phyloP scores from a whole-genome alignment of 2,797 vertebrate genomes.

The Megalops cyprinoides region DNA sequence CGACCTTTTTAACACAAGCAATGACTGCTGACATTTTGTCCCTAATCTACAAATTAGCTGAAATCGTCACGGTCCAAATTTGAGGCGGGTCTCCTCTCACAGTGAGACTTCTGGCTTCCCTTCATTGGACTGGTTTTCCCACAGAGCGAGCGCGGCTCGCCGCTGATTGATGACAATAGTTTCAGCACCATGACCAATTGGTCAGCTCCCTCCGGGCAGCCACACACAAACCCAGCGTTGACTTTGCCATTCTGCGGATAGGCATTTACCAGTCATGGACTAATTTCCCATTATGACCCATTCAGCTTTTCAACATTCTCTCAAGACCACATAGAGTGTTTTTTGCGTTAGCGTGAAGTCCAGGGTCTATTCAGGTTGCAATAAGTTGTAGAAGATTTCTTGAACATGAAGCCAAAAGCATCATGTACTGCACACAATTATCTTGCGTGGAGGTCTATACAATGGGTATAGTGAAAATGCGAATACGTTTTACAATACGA shows the following conservation, averaged over 20 bases:
- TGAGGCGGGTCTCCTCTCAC: conserved; percentile 81
- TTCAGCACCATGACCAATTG: conserved; percentile 86
- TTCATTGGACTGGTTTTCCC: conserved; percentile 81
- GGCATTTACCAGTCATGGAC: conserved; percentile 88
- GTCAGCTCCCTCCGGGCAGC: conserved; percentile 81
- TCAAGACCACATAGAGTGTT: conserved; percentile 86
- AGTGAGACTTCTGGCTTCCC: conserved; percentile 74
- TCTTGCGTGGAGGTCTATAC: too few relatives aligned
- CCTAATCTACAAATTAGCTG: conserved; percentile 90
- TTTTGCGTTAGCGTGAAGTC: conserved; percentile 44
- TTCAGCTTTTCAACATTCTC: conserved; percentile 81
- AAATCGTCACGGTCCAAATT: conserved; percentile 87
- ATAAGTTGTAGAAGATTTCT: conserved; percentile 2
- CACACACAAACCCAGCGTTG: conserved; percentile 77
- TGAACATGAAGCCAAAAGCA: neutral
- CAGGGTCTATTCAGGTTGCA: conserved; percentile 12
- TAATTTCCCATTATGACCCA: conserved; percentile 86
- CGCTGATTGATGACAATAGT: conserved; percentile 79
- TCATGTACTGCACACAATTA: too few relatives aligned
- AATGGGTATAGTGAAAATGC: too few relatives aligned
- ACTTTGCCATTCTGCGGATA: conserved; percentile 77
- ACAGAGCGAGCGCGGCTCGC: conserved; percentile 78
- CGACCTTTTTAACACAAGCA: conserved; percentile 84
- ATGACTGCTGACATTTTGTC: conserved; percentile 87
- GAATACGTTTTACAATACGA: too few relatives aligned